Evolutionary conservation across 2,113 vertebrate species (phyloP).

Genomic region (Perccottus glenii): DNA sequence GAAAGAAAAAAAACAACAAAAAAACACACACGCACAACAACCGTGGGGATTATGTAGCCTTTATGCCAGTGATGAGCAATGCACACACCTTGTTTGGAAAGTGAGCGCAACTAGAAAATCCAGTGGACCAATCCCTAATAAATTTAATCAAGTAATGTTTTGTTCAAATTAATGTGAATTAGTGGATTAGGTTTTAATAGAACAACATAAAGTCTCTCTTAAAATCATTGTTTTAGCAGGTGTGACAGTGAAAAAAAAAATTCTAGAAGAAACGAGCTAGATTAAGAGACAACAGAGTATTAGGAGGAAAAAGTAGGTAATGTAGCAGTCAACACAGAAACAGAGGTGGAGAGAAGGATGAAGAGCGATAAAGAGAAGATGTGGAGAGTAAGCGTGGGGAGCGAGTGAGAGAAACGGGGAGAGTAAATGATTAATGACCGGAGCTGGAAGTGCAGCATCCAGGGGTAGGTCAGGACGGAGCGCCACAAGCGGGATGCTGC

Average conservation of each 20-base stretch:
- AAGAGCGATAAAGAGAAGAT: slow-evolving; percentile 39
- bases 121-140: no score
- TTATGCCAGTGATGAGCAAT: slow-evolving; percentile 32
- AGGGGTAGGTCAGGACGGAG: slow-evolving; percentile 59
- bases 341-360: slow-evolving; percentile 32
- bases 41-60: slow-evolving; percentile 41
- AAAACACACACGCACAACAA: slow-evolving; percentile 50
- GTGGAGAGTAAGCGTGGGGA: slow-evolving; percentile 7
- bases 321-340: no score
- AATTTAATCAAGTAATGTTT: slow-evolving; percentile 30
- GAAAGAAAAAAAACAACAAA: slow-evolving; percentile 27
- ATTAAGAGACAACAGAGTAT: no score
- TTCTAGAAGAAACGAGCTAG: slow-evolving; percentile 12
- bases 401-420: slow-evolving; percentile 29
- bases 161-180: no score
- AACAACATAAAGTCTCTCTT: slow-evolving; percentile 6
- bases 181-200: slow-evolving; percentile 27
- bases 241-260: no score
- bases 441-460: slow-evolving; percentile 38
- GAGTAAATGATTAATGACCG: slow-evolving; percentile 76
- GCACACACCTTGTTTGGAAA: slow-evolving; percentile 34
- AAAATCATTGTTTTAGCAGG: slow-evolving; percentile 12
- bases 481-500: slow-evolving; percentile 54
- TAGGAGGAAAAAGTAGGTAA: no score
- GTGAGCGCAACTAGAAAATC: no score